Evolutionary conservation across 2,888 invertebrate species (phyloP).

Genomic region (Leptopilina syphax): DNA sequence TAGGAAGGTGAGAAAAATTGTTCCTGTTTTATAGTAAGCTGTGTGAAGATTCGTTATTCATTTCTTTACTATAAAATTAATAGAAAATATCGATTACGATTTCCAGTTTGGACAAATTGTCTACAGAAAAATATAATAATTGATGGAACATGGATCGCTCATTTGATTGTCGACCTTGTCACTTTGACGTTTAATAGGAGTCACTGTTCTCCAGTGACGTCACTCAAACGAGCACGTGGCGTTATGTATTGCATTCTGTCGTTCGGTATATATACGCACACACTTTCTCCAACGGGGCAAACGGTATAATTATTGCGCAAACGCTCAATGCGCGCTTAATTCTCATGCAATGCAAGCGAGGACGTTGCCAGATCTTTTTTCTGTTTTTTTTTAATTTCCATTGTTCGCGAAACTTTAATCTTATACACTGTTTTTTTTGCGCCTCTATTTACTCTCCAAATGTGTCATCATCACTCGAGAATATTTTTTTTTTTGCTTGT

Average conservation of each 20-base stretch:
- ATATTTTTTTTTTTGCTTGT: too few relatives aligned
- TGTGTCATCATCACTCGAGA: background rate
- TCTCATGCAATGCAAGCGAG: conserved; percentile 28
- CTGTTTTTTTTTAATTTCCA: conserved; percentile 7
- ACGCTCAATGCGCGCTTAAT: conserved; percentile 12
- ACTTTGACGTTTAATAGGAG: conserved; percentile 29
- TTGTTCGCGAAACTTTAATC: conserved; percentile 21
- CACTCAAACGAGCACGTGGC: conserved; percentile 32
- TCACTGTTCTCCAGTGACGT: conserved; percentile 39
- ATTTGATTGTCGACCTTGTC: conserved; percentile 32
- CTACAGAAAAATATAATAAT: too few relatives aligned
- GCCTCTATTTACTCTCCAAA: background rate
- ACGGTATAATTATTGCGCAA: conserved; percentile 40
- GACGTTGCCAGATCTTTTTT: conserved; percentile 20
- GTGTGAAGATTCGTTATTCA: too few relatives aligned
- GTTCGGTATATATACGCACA: conserved; percentile 9
- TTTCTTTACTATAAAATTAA: too few relatives aligned
- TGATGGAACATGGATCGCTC: background rate
- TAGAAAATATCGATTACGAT: too few relatives aligned
- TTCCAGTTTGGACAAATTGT: too few relatives aligned
- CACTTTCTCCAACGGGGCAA: conserved; percentile 34
- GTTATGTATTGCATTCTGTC: conserved; percentile 34
- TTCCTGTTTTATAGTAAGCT: too few relatives aligned
- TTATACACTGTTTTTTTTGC: background rate
- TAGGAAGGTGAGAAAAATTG: too few relatives aligned